Percentiles rank a stretch among this genome's conserved stretches.
Conservation (phyloP, 2,113 vertebrate genomes). For the Erythrocercus mccallii region DNA sequence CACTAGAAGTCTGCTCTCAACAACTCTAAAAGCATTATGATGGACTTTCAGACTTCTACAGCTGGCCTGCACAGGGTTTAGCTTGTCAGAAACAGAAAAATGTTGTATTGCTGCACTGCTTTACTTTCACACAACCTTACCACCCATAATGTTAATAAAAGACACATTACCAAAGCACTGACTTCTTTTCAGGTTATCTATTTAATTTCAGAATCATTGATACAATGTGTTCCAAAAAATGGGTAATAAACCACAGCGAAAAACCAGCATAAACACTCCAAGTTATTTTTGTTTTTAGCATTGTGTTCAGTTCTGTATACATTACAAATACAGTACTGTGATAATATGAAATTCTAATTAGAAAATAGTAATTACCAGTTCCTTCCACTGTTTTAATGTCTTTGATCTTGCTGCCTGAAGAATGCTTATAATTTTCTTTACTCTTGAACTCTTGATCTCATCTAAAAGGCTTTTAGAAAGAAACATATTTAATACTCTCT, state of each 20-base stretch:
- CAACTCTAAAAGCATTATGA: neutral
- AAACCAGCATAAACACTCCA: neutral
- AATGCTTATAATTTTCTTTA: constrained; percentile 80
- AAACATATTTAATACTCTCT: neutral
- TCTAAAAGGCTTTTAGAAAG: constrained; percentile 76
- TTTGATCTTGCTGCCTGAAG: constrained; percentile 79
- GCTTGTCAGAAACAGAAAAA: neutral
- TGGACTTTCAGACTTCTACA: neutral
- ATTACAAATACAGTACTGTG: neutral
- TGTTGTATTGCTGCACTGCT: neutral
- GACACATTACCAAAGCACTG: neutral
- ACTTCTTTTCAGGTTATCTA: neutral
- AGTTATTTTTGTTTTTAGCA: neutral
- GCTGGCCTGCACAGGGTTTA: neutral
- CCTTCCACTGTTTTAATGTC: constrained; percentile 74
- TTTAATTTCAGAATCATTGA: neutral
- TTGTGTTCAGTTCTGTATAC: neutral
- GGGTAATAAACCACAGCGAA: neutral
- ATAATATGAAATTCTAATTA: neutral
- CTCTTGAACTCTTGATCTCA: constrained; percentile 77
- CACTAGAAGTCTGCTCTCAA: neutral
- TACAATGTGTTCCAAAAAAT: neutral
- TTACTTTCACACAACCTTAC: neutral
- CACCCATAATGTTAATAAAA: neutral
- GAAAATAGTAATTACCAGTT: constrained; percentile 72